Evolutionary conservation across 2,113 vertebrate genomes (phyloP).

Genomic region (Muntiacus reevesi): DNA sequence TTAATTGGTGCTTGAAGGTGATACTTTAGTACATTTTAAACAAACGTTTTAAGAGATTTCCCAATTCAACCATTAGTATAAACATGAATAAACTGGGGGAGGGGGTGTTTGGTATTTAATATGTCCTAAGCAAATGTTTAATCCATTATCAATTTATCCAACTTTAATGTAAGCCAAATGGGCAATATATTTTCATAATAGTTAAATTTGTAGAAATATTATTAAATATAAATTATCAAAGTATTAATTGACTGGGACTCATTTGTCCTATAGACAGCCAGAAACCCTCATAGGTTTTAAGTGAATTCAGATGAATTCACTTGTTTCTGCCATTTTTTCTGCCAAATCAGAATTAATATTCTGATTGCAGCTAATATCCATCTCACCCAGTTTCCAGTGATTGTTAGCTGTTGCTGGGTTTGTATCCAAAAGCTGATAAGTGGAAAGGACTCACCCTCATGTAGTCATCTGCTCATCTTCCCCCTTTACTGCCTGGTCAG

Average conservation of each 20-base stretch:
- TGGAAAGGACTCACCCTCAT: neutral
- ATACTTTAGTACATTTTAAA: neutral
- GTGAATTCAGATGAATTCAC: neutral
- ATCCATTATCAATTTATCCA: neutral
- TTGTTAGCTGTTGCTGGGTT: neutral
- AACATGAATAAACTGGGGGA: neutral
- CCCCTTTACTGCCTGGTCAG: neutral
- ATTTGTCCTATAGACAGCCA: neutral
- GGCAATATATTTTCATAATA: neutral
- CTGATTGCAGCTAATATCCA: neutral
- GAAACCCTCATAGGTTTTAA: neutral
- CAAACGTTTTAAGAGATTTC: neutral
- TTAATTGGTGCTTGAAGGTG: neutral
- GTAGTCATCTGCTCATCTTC: neutral
- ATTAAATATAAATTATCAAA: slow-evolving; percentile 16
- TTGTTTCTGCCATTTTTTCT: neutral
- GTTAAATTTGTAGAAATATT: neutral
- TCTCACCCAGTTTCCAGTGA: neutral
- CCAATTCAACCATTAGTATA: neutral
- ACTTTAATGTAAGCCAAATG: neutral
- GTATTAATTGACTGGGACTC: neutral
- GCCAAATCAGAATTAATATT: neutral
- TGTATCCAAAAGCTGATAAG: neutral
- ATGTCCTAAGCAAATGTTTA: neutral
- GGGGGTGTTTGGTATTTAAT: neutral